These are phyloP conservation scores for Pteronotus mesoamericanus DNA, from an alignment of 2,797 vertebrate species.

Conservation along the genomic window DNA sequence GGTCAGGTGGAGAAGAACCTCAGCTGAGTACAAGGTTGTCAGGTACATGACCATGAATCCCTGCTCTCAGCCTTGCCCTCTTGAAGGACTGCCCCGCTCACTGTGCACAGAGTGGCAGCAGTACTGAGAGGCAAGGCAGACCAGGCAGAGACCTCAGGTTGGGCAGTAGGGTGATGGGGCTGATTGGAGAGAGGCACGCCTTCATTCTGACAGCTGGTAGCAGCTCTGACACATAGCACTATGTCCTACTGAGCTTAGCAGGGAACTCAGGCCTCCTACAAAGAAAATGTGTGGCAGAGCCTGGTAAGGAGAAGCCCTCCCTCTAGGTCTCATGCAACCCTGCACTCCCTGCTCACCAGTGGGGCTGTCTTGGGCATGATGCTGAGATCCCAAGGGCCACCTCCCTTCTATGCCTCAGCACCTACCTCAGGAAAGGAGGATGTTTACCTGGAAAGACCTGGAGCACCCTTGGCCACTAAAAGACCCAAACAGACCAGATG, in stretches of 20 bases:
- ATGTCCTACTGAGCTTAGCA: background rate
- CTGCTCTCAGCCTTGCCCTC: background rate
- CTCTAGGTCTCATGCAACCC: background rate
- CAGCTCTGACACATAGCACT: background rate
- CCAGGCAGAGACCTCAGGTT: background rate
- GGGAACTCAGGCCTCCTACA: background rate
- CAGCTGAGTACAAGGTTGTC: background rate
- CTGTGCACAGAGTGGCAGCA: background rate
- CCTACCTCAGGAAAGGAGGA: background rate
- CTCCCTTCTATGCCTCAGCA: background rate
- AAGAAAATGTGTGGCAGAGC: background rate
- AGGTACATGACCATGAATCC: background rate
- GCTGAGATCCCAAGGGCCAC: background rate
- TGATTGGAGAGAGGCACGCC: too few relatives aligned
- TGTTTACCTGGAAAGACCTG: background rate
- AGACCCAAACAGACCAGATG: background rate
- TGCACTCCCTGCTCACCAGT: background rate
- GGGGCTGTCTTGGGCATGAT: background rate
- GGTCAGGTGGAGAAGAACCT: background rate
- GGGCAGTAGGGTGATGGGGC: background rate
- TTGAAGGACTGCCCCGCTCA: fast-evolving
- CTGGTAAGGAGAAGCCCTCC: too few relatives aligned
- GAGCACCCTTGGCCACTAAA: background rate
- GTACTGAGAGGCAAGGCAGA: background rate
- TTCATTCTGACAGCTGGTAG: background rate